Evolutionary conservation across 2,888 invertebrate genomes (phyloP).

Genomic region (Drosophila eohydei): DNA sequence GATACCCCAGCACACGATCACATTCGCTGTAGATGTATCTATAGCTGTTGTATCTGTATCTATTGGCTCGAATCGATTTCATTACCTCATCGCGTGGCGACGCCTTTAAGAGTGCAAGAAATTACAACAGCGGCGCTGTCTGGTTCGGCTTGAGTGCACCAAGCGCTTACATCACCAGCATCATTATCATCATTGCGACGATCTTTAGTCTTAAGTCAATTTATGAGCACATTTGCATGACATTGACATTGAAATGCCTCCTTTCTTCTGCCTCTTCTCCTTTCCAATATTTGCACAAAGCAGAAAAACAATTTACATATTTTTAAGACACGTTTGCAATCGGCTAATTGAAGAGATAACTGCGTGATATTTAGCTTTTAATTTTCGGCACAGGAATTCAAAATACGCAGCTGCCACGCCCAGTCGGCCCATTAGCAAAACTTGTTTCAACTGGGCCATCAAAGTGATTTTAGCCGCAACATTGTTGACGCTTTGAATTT

Average conservation of each 20-base stretch:
- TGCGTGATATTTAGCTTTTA: slow-evolving; percentile 27
- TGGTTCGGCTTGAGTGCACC: slow-evolving; percentile 61
- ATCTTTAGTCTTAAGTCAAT: slow-evolving; percentile 20
- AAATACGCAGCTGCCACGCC: slow-evolving; percentile 56
- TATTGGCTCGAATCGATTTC: slow-evolving; percentile 65
- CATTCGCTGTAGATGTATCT: slow-evolving; percentile 27
- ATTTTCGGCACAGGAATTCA: slow-evolving; percentile 48
- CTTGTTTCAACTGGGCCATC: slow-evolving; percentile 57
- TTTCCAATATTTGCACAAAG: slow-evolving; percentile 27
- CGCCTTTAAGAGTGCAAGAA: slow-evolving; percentile 70
- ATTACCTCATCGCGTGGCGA: slow-evolving; percentile 74
- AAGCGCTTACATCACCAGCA: slow-evolving; percentile 18
- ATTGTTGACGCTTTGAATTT: slow-evolving; percentile 34
- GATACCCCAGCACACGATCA: slow-evolving; percentile 7
- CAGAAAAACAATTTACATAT: slow-evolving; percentile 1
- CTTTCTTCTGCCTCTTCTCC: not conserved
- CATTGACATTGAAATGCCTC: slow-evolving; percentile 75
- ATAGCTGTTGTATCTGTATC: slow-evolving; percentile 42
- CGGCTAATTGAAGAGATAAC: slow-evolving; percentile 50
- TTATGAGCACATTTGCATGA: slow-evolving; percentile 43
- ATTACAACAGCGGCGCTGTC: slow-evolving; percentile 58
- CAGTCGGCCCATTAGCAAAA: slow-evolving; percentile 45
- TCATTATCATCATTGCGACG: slow-evolving; percentile 5
- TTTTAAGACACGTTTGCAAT: slow-evolving; percentile 8
- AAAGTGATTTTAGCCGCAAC: slow-evolving; percentile 41